Percentiles rank a stretch among this genome's conserved stretches.
Conservation (phyloP, 2,888 invertebrate species). For the Rosalia funebris region DNA sequence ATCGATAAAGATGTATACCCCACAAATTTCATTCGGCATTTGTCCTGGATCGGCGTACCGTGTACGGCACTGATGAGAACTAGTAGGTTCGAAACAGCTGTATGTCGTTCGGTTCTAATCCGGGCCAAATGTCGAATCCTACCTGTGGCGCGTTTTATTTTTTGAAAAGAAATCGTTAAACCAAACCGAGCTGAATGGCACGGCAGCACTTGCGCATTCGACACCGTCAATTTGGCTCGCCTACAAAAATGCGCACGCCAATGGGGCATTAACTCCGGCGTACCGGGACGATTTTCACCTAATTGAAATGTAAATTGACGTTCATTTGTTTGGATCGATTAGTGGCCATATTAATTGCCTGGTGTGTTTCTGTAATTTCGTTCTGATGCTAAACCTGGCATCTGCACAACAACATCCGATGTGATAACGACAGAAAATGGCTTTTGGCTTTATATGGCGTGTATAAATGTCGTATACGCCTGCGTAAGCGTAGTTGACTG, state of each 20-base stretch:
- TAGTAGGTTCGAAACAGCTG: too few species aligned
- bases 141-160: too few species aligned
- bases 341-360: constrained; percentile 49
- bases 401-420: constrained; percentile 24
- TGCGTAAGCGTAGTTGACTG: not conserved
- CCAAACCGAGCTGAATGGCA: not conserved
- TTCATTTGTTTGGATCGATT: constrained; percentile 54
- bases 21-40: too few species aligned
- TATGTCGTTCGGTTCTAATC: too few species aligned
- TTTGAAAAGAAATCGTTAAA: not conserved
- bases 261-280: not conserved
- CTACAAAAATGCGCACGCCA: constrained; percentile 3
- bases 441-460: constrained; percentile 6
- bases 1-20: too few species aligned
- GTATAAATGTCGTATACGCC: not conserved
- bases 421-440: constrained; percentile 2
- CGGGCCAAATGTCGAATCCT: too few species aligned
- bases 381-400: constrained; percentile 49
- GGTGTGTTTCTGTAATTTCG: constrained; percentile 49
- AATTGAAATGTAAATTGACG: constrained; percentile 48
- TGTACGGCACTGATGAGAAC: too few species aligned
- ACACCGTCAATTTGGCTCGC: too few species aligned
- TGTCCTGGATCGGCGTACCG: too few species aligned
- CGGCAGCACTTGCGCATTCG: too few species aligned
- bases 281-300: constrained; percentile 29